Base-by-base conservation (phyloP, 2,888 invertebrate genomes). In the Hydriomena furcata region DNA sequence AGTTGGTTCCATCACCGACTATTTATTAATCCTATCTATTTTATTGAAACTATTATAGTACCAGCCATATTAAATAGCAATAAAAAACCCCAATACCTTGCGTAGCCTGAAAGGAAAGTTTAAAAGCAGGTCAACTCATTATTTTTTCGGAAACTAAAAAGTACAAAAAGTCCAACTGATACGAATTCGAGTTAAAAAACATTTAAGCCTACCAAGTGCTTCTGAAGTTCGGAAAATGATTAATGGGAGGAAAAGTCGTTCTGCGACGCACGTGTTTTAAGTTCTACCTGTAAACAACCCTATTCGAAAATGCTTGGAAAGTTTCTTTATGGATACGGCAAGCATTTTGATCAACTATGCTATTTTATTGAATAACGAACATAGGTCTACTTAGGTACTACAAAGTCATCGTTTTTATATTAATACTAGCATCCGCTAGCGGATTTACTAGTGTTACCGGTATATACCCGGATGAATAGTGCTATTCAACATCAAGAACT, bases 141-240 rank as follows among this genome's bases (percentile, higher is more conserved):
- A 50, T 34, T 44, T 38, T 28, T 32, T 35, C 25, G 31, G n/a
- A 27, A 52, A 46, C 40, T 52, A 24, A 11, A 31, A 41, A 20
- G 36, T 12, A 36, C 24, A 24, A 44, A 42, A 35, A 25, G 32
- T 8, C 17, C 17, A 34, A 34, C 23, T 40, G 36, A 35, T 21
- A 37, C 41, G 12, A 10, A 36, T 52, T 41, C 17, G 27, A 40
- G 44, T 47, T 47, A 42, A 44, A 44, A 58, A 58, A 60, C 55
- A 58, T 52, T 57, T 49, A 57, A 63, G 52, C 40, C 40, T 63
- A 58, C 53, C 53, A 52, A 65, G 57, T 59, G 61, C 63, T 62
- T 52, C 42, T 54, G 49, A 63, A 73, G 66, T 73, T 73, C 65
- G 60, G 66, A 68, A 69, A 70, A 74, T 81, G 81, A 80, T 79